Evolutionary conservation across 2,797 vertebrate species (phyloP).

Genomic region (Apodemus agrarius): DNA sequence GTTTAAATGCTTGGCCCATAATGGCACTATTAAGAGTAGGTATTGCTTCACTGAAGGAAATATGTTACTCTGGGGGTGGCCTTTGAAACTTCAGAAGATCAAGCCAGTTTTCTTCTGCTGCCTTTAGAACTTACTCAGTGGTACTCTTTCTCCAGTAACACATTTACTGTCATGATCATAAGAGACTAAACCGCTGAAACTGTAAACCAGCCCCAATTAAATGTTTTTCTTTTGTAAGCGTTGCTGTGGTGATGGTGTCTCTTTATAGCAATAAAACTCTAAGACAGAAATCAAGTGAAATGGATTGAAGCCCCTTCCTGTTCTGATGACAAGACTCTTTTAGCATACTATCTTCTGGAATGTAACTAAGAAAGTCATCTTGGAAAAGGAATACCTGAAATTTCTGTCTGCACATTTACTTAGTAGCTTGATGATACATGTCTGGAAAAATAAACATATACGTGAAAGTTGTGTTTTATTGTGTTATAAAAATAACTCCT

Average conservation of each 20-base stretch:
- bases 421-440: conserved; percentile 46
- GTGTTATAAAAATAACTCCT: not conserved
- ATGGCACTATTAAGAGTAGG: too few species aligned
- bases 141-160: not conserved
- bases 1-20: too few species aligned
- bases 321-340: conserved; percentile 31
- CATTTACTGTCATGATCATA: not conserved
- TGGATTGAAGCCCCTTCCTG: not conserved
- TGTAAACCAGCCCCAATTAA: too few species aligned
- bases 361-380: conserved; percentile 18
- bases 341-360: conserved; percentile 18
- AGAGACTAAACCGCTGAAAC: not conserved
- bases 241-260: too few species aligned
- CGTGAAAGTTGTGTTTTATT: conserved; percentile 39
- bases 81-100: not conserved
- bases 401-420: conserved; percentile 53
- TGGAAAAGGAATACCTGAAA: not conserved
- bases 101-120: not conserved
- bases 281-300: conserved; percentile 15
- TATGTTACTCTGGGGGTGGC: not conserved
- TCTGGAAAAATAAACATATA: conserved; percentile 39
- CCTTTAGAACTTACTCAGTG: not conserved
- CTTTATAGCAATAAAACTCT: not conserved
- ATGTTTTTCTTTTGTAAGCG: too few species aligned
- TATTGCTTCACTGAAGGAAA: not conserved